Base-by-base conservation (phyloP, 2,113 vertebrate genomes). In the Campylorhamphus procurvoides region DNA sequence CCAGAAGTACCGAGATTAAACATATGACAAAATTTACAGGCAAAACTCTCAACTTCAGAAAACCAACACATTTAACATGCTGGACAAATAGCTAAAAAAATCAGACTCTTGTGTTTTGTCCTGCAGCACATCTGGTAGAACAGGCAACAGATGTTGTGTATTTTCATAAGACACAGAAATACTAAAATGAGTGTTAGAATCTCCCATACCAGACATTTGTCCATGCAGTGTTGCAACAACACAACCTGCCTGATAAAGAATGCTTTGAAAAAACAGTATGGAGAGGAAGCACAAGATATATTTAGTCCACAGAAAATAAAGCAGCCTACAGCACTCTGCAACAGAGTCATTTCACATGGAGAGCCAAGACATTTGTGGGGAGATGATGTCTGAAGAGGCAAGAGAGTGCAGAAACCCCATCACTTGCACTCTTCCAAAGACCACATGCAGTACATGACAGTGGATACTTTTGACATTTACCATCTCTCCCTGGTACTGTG, bases 391-490 rank as follows among this genome's bases (percentile, higher is more conserved):
- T 84, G 67, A 88, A 84, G 49, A 87, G 33, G 63, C 60, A 93
- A 46, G 58, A 47, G 39, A 80, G 18, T 4, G 19, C 67, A 94
- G 40, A 63, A 93, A 87, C 72, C 84, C 50, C 42, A 49, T 58
- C 78, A 90, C 14, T 64, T 73, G 52, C 55, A 39, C 84, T 84
- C 69, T 50, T 68, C 86, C 50, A 82, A 67, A 87, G 87, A 73
- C 52, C 77, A 92, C 76, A 89, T 16, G 66, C 69, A 68, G 76
- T 74, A 49, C 72, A 24, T 6, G 94, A 94, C 11, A 97, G 71
- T 33, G n/a, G 90, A 97, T 94, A 91, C 89, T 84, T 84, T 16
- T 97, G 96, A 96, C 96, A 97, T 97, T 97, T 96, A 88, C 20
- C 37, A 72, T 85, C 96, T 90, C 56, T 82, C 89, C 86, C 55